Evolutionary conservation across 2,888 invertebrate species (phyloP), one percentile per base, ranked within the genome.

Genomic region (Platypus cylindrus): DNA sequence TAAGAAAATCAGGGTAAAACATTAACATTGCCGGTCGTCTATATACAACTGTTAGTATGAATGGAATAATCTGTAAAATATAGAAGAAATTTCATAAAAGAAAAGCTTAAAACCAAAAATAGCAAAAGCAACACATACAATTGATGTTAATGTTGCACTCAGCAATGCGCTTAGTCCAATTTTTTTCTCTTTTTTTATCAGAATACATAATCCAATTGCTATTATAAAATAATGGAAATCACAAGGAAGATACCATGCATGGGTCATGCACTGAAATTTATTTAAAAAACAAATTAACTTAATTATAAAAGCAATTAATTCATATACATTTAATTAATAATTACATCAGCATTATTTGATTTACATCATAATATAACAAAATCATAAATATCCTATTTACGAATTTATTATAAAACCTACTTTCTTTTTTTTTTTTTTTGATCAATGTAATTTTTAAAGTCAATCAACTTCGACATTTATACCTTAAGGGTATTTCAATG

Each of bases 181-280:
- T 9, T 51, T 55, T 0, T 62, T 64, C 4, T 53, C 50, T 8
- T 55, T 59, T 26, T 60, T 62, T 47, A 70, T 64, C 8, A 71
- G 30, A 44, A 62, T 54, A 46, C 63, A 67, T 11, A 68, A 45
- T 12, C 67, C 50, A n/a, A 71, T 55, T 0, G 69, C 68, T 11
- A 75, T 52, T 29, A 72, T 57, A 56, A 75, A 76, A 59, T 68
- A 73, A 53, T 79, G 78, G 59, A 77, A 75, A 56, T 79, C 79
- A 40, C 74, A 75, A 0, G 79, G 73, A 22, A 78, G 65, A 56
- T 76, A 78, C 79, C 79, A 79, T 1, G 75, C 68, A 40, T 71
- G 67, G 1, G 71, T 63, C 58, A 78, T 65, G 48, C 79, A 79
- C 78, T 79, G 59, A 23, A 66, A 62, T 29, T 37, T 33, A 37